Evolutionary conservation across 1,140 invertebrate genomes (phyloP).

Genomic region (Lasioglossum baleicum): DNA sequence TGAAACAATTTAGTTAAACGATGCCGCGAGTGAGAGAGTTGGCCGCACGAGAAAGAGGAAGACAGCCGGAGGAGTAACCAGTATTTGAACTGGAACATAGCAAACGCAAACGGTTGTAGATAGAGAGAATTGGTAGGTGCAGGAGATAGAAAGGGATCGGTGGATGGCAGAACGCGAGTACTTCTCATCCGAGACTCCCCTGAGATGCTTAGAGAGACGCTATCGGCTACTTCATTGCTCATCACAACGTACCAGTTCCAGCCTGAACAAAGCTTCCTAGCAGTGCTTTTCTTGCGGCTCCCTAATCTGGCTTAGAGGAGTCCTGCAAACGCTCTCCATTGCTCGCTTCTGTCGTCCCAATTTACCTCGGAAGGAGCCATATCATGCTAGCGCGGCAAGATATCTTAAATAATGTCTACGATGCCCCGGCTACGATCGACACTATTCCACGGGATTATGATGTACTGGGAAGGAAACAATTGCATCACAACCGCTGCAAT

Average conservation of each 20-base stretch:
- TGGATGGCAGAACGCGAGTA: conserved; percentile 40
- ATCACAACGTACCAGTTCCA: conserved; percentile 67
- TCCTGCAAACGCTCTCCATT: conserved; percentile 1
- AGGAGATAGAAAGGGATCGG: conserved; percentile 55
- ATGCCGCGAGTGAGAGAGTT: background rate
- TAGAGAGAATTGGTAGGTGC: conserved; percentile 33
- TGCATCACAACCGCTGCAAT: background rate
- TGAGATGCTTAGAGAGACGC: conserved; percentile 68
- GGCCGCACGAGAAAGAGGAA: background rate
- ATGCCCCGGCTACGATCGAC: conserved; percentile 36
- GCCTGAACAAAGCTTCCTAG: conserved; percentile 69
- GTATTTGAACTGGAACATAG: conserved; percentile 43
- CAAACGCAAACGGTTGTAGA: conserved; percentile 41
- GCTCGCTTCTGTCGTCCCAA: conserved; percentile 31
- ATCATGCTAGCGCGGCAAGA: conserved; percentile 42
- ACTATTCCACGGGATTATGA: background rate
- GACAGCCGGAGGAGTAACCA: conserved; percentile 17
- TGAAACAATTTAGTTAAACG: conserved; percentile 19
- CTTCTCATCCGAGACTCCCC: conserved; percentile 57
- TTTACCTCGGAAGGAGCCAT: conserved; percentile 50
- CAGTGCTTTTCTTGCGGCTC: conserved; percentile 72
- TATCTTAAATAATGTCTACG: conserved; percentile 61
- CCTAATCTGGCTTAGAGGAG: conserved; percentile 72
- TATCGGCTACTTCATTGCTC: conserved; percentile 75
- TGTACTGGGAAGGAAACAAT: background rate